Percentiles rank a stretch among this genome's conserved stretches.
phyloP scores from a whole-genome alignment of 2,888 invertebrate species.

The Microctonus aethiopoides region DNA sequence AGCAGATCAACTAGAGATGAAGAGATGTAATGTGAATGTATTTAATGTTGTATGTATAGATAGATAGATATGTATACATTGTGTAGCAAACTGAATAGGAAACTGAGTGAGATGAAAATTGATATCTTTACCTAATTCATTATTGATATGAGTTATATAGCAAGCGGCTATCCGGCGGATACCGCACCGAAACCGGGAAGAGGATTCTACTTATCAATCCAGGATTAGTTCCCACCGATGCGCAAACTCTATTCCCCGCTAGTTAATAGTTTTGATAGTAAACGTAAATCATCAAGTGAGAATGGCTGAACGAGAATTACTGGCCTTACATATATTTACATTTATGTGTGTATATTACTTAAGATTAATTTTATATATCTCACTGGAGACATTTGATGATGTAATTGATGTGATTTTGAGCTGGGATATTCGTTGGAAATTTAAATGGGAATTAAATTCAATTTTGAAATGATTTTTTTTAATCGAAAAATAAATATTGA shows the following conservation, averaged over 20 bases:
- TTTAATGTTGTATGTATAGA: too few relatives aligned
- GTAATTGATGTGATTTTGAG: slow-evolving; percentile 2
- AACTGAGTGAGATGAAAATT: slow-evolving; percentile 3
- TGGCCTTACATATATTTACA: background rate
- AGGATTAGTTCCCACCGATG: slow-evolving; percentile 56
- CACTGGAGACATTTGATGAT: background rate
- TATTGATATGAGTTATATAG: slow-evolving; percentile 41
- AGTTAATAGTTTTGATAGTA: slow-evolving; percentile 51
- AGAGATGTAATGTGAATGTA: background rate
- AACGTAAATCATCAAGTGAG: slow-evolving; percentile 54
- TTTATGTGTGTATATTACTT: background rate
- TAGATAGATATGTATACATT: background rate
- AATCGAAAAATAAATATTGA: too few relatives aligned
- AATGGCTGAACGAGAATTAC: slow-evolving; percentile 7
- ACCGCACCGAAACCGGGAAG: slow-evolving; percentile 40
- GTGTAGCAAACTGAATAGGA: background rate
- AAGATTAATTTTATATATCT: slow-evolving; percentile 3
- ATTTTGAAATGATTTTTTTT: too few relatives aligned
- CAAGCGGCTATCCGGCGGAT: slow-evolving; percentile 40
- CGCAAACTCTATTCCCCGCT: slow-evolving; percentile 50
- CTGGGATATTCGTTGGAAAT: too few relatives aligned
- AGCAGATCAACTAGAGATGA: background rate
- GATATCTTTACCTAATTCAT: slow-evolving; percentile 40
- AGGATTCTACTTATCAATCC: slow-evolving; percentile 57
- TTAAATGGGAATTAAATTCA: too few relatives aligned